Evolutionary conservation across 2,888 invertebrate species (phyloP), one percentile per base, ranked within the genome.

Genomic region (Thymelicus lineola): DNA sequence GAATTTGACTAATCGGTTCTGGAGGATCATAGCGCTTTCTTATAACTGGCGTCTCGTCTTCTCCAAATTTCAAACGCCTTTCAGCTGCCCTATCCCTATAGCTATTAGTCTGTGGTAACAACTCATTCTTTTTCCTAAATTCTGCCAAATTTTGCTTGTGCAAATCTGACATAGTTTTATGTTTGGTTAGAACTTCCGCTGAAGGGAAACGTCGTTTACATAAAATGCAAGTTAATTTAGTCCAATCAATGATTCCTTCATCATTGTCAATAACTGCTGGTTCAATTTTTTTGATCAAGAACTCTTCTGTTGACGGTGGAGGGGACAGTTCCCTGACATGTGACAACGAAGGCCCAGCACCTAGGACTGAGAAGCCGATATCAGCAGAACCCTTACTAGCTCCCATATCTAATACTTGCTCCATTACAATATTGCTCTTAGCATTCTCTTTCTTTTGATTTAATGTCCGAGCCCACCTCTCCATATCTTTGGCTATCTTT

Each of bases 1-100:
- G 94, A 6, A 65, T 14, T 15, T 48, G 50, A 15, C 42, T 59
- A 0, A 96, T 95, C 0, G 95, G 89, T n/a, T 88, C 88, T 0
- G 88, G 81, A 0, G 85, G 86, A 53, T 92, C 82, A 79, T 89
- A 91, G 80, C 95, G 83, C 72, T 91, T 92, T 38, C 91, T 94
- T 74, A 80, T 91, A 83, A 73, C 76, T 3, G 91, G 91, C 0
- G 96, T 96, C 75, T 97, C 97, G 20, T 97, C 97, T 85, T 97
- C 97, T 0, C 99, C 99, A 83, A 98, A 99, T 85, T 99, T 99
- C 80, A 97, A 95, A 63, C 99, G 92, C 46, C 99, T 94, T 82
- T 99, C 99, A 79, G 99, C 99, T 0, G 99, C 99, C 55, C 99
- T 94, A 87, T 99, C 99, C 71, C 99, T 95, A 86, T 99, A 99